A percentile compares a stretch with the other conserved stretches of the same genome.
Evolutionary conservation across 2,113 vertebrate genomes (phyloP).

Genomic region (Sitta europaea): DNA sequence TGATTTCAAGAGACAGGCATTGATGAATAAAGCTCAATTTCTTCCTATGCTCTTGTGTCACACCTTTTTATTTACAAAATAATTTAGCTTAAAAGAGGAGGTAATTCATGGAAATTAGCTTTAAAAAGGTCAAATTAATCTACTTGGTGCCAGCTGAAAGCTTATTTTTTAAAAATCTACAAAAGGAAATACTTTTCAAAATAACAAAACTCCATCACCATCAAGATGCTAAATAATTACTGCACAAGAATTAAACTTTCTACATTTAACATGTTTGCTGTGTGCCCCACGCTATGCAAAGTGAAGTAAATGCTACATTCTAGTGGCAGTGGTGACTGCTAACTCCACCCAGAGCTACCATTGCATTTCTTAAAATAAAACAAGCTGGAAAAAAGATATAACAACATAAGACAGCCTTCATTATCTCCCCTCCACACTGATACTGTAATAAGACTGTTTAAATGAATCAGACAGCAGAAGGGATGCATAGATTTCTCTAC

Average conservation of each 20-base stretch:
- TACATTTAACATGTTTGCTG: background rate
- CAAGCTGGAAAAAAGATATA: background rate
- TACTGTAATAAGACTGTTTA: constrained; percentile 56
- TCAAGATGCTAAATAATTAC: background rate
- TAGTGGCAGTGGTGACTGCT: background rate
- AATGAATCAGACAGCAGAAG: constrained; percentile 55
- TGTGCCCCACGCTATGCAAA: background rate
- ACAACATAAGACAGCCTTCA: constrained; percentile 35
- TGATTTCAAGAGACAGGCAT: background rate
- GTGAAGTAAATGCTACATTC: background rate
- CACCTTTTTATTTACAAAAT: constrained; percentile 55
- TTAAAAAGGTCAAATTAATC: constrained; percentile 29
- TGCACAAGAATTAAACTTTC: background rate
- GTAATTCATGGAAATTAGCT: constrained; percentile 28
- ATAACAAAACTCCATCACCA: background rate
- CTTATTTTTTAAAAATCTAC: background rate
- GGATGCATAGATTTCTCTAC: constrained; percentile 32
- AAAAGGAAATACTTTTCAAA: background rate
- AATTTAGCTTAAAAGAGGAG: constrained; percentile 33
- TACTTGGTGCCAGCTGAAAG: background rate
- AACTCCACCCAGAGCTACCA: background rate
- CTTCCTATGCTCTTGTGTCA: background rate
- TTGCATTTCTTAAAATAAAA: constrained; percentile 44
- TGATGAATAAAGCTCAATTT: constrained; percentile 1
- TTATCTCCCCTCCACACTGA: constrained; percentile 28